Evolutionary conservation across 2,113 vertebrate species (phyloP), one percentile per base, ranked within the genome.

Genomic region (Campylomormyrus numenius): DNA sequence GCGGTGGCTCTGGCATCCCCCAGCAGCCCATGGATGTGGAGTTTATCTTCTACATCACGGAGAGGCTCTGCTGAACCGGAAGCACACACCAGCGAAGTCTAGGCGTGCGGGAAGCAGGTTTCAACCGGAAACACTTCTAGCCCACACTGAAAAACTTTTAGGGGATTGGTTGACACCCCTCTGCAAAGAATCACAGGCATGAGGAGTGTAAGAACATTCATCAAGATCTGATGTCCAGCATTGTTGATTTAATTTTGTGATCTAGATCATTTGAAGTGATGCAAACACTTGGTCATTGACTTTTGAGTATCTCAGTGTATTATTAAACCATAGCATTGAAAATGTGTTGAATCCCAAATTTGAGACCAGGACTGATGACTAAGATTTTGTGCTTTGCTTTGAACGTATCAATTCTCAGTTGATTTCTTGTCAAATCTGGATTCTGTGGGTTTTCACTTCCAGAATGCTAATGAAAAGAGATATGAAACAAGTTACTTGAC

Each of bases 11-110:
- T 3, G 94, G 94, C 49, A 94, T 97, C 0, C 93, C 96, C 10
- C 96, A 94, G 92, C 95, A 97, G 0, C 95, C 97, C 85, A 58
- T 98, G 94, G 97, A 98, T 93, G 96, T 99, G 93, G 98, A 99
- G 94, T 95, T 99, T 91, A 15, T 96, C 46, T 98, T 99, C 95
- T 99, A 96, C 95, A 97, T 99, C 93, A 95, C 94, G n/a, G 96
- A 98, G 90, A 93, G 91, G 87, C 94, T 98, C 87, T 96, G 92
- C 52, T 89, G 89, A 85, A 89, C 93, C 93, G 91, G 92, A 52
- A 90, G 90, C 91, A 89, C 21, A 48, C 58, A 83, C 46, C 83
- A 80, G 91, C 31, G 89, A 3, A 9, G 85, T 39, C 86, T 6
- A 94, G 19, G 35, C 58, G 35, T 85, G 86, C 21, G 19, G 87